Evolutionary conservation across 2,113 vertebrate species (phyloP), one percentile per base, ranked within the genome.

Genomic region (Tor tambroides): DNA sequence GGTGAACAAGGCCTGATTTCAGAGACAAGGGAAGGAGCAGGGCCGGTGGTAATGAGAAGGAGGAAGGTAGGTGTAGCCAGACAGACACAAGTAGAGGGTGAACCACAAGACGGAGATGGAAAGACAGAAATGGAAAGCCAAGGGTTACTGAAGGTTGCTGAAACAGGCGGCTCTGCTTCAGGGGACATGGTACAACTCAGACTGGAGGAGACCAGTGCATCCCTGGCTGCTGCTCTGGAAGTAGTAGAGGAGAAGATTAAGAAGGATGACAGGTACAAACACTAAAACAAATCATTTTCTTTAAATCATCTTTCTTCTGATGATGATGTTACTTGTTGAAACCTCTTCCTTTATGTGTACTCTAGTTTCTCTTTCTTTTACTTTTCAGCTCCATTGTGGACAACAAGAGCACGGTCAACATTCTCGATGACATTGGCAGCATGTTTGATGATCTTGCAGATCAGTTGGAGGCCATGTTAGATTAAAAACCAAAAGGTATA

Each of bases 181-280:
- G 86, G 43, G 6, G 61, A 69, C 28, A 71, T 46, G 23, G 72
- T 69, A 21, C 75, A 84, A 54, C 65, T 83, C 92, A 95, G 96
- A 67, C 90, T 98, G 93, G 97, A 98, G 92, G 97, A 98, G 93
- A 98, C 97, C 28, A 98, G 97, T 2, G 96, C 97, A 15, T 97
- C 97, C 41, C 91, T 98, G 84, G 97, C 97, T 0, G 97, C 97
- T 0, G 97, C 98, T 11, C 93, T 98, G 92, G 97, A 98, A 89
- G 97, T 96, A 0, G 97, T 97, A 63, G 97, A 99, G 88, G 97
- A 98, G 80, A 96, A 97, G 92, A 98, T 99, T 90, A 95, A 96
- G 87, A 96, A 96, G 85, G 97, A 99, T 78, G 96, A 98, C 28
- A 88, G 92, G 38, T 96, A 97, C 95, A 38, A 17, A 67, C 2